Conservation (phyloP, 2,113 vertebrate species). For the Myrmecobius fasciatus region DNA sequence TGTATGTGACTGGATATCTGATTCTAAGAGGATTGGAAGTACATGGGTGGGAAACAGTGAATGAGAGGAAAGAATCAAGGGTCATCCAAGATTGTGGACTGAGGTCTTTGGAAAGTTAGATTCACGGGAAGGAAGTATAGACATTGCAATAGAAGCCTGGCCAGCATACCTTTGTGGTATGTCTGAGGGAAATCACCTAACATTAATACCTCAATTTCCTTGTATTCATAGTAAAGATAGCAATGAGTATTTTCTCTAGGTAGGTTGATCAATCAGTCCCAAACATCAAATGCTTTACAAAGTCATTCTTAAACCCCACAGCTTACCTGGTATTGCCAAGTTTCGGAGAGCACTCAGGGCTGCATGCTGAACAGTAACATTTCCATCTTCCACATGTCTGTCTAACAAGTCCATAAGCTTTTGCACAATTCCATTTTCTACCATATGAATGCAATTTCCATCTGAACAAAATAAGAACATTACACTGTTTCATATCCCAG, state of each 20-base stretch:
- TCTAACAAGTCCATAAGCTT: slow-evolving; percentile 95
- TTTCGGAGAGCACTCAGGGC: slow-evolving; percentile 97
- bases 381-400: slow-evolving; percentile 95
- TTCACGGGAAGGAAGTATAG: not conserved
- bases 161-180: not conserved
- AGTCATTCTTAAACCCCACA: not conserved
- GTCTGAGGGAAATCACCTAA: not conserved
- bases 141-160: not conserved
- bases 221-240: not conserved
- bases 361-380: slow-evolving; percentile 97
- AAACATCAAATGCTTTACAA: not conserved
- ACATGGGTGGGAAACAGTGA: too few relatives aligned
- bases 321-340: slow-evolving; percentile 96
- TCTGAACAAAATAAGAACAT: slow-evolving; percentile 83
- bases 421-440: slow-evolving; percentile 96
- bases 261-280: not conserved
- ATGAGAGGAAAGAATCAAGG: not conserved
- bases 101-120: too few relatives aligned
- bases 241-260: not conserved
- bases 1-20: too few relatives aligned
- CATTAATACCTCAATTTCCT: not conserved
- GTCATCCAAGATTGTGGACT: too few relatives aligned
- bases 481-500: slow-evolving; percentile 45
- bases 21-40: too few relatives aligned
- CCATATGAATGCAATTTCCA: slow-evolving; percentile 99